Conservation (phyloP, 2,888 invertebrate genomes). For the Teleogryllus oceanicus region DNA sequence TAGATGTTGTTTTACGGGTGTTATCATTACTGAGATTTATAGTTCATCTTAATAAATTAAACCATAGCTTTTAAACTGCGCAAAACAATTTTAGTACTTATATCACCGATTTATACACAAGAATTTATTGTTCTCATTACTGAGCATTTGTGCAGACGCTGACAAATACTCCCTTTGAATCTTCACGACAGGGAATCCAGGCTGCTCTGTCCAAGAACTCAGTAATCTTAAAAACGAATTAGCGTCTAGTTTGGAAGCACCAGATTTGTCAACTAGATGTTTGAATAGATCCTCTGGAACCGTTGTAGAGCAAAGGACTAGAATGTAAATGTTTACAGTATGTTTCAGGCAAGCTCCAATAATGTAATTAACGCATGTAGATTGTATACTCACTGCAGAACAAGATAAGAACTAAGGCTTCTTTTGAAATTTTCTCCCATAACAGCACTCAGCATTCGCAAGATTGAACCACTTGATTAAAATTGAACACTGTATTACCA, state of each 20-base stretch:
- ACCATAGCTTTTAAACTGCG: no score
- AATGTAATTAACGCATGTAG: constrained; percentile 41
- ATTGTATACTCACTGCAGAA: constrained; percentile 54
- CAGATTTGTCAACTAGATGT: constrained; percentile 61
- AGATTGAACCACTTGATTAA: constrained; percentile 71
- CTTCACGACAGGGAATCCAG: constrained; percentile 75
- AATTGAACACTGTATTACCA: background rate
- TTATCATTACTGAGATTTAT: no score
- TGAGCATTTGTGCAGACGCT: constrained; percentile 41
- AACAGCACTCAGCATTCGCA: constrained; percentile 88
- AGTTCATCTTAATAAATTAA: no score
- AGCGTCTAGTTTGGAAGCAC: constrained; percentile 19
- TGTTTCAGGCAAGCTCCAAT: background rate
- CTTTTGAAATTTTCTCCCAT: constrained; percentile 70
- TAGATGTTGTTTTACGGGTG: no score
- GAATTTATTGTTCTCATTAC: constrained; percentile 26
- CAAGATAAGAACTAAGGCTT: constrained; percentile 68
- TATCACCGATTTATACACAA: no score
- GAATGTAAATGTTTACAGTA: background rate
- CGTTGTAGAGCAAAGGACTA: constrained; percentile 64
- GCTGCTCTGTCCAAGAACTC: constrained; percentile 51
- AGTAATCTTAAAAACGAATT: constrained; percentile 68
- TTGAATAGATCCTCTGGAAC: constrained; percentile 82
- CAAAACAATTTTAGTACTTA: no score
- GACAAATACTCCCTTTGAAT: constrained; percentile 36